Evolutionary conservation across 2,888 invertebrate genomes (phyloP), one percentile per base, ranked within the genome.

Genomic region (Limnephilus rhombicus): DNA sequence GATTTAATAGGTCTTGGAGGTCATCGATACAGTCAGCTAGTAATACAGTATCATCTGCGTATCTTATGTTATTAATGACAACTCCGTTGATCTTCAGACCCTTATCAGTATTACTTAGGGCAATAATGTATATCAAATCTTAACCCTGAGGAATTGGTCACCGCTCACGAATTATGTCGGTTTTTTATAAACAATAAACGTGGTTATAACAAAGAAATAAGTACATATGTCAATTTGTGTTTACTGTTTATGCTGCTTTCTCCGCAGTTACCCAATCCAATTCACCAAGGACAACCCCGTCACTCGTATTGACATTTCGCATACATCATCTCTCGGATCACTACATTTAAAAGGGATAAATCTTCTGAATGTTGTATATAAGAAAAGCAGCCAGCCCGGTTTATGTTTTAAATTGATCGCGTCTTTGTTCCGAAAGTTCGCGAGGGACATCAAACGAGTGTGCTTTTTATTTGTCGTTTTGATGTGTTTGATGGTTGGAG

Each of bases 271-370:
- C 2, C 2, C 2, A n/a, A 2, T 9, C 24, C 24, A 7, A 9
- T 68, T 68, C 68, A 9, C 68, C 68, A n/a, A 68, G 68, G 68
- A 68, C 68, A 68, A n/a, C 9, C 37, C 88, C 41, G 88, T 89
- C 88, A 37, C 80, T n/a, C 31, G 34, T 41, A 80, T 68, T 41
- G 88, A 80, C 68, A 24, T 68, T 31, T 89, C 80, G 37, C 37
- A 89, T 89, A 80, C 80, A 89, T 89, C 88, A 89, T 89, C 41
- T 37, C 37, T 80, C 80, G 88, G 80, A 80, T 89, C 88, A 89
- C 68, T 80, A 89, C 88, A 83, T 83, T 83, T 83, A 83, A 83
- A 41, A 68, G 68, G 68, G n/a, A 68, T 68, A 68, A 68, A 68
- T 68, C 68, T 68, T 24, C 68, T 24, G 24, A 68, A n/a, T 68